phyloP scores from a whole-genome alignment of 2,113 vertebrate genomes.

The Zosterops pallidus region DNA sequence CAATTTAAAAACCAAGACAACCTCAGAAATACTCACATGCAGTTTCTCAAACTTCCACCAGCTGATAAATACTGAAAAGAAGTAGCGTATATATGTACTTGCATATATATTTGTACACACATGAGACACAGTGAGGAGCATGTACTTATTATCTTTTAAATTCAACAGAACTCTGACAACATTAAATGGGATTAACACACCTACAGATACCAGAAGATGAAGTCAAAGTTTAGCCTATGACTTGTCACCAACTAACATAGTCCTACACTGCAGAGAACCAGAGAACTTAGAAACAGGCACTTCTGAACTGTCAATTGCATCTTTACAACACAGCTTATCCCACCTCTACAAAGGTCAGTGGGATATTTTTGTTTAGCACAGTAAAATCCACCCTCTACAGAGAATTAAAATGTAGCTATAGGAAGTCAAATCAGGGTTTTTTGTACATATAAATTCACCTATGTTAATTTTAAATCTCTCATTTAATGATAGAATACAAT shows the following conservation, averaged over 20 bases:
- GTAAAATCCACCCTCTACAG: not conserved
- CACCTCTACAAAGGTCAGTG: not conserved
- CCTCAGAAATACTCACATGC: not conserved
- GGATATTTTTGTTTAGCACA: not conserved
- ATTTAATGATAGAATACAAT: not conserved
- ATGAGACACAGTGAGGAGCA: accelerated
- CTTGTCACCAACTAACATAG: not conserved
- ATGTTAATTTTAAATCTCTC: not conserved
- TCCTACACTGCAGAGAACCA: not conserved
- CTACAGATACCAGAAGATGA: not conserved
- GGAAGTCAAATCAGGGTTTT: not conserved
- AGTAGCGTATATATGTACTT: not conserved
- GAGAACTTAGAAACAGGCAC: not conserved
- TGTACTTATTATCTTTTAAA: not conserved
- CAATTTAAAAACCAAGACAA: not conserved
- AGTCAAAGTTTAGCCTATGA: not conserved
- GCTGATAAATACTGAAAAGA: not conserved
- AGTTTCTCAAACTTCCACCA: not conserved
- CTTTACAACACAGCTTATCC: not conserved
- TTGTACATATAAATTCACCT: not conserved
- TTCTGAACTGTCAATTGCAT: not conserved
- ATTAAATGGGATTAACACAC: not conserved
- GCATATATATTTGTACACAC: too few species aligned
- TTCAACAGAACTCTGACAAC: not conserved
- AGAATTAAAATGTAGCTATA: not conserved